Conservation (phyloP, 2,888 invertebrate genomes). For the Pollenia amentaria region DNA sequence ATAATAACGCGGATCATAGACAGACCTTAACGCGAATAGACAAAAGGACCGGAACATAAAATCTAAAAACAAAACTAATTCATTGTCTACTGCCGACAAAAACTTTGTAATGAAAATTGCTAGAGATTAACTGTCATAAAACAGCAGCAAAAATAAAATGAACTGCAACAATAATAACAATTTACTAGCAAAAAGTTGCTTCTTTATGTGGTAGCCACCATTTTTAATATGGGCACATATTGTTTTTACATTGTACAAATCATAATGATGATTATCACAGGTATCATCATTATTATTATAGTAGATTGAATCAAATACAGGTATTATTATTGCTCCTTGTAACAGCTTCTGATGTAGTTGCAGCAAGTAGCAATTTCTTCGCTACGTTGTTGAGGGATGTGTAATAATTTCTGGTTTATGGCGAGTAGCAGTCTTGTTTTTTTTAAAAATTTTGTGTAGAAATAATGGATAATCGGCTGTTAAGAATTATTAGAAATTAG, state of each 20-base stretch:
- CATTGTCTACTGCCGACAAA: conserved; percentile 10
- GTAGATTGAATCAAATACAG: conserved; percentile 50
- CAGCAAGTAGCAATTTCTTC: conserved; percentile 59
- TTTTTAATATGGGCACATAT: conserved; percentile 24
- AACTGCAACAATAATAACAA: conserved; percentile 28
- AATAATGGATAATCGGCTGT: conserved; percentile 22
- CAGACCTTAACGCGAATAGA: neutral
- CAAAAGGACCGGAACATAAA: neutral
- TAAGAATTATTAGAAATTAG: conserved; percentile 19
- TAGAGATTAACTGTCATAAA: conserved; percentile 71
- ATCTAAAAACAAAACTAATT: neutral
- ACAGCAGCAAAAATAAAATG: conserved; percentile 50
- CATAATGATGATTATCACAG: conserved; percentile 67
- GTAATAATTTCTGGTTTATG: conserved; percentile 59
- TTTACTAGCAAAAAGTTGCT: conserved; percentile 33
- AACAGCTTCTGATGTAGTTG: conserved; percentile 48
- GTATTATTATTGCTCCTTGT: conserved; percentile 43
- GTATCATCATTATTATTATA: conserved; percentile 51
- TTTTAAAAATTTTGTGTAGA: neutral
- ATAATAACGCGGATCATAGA: conserved; percentile 10
- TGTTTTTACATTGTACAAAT: conserved; percentile 60
- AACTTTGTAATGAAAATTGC: conserved; percentile 60
- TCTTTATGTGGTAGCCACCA: conserved; percentile 35
- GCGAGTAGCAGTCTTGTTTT: conserved; percentile 4
- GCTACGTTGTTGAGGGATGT: conserved; percentile 46